Evolutionary conservation across 1,140 invertebrate species (phyloP).

Genomic region (Macrotrachela quadricornifera): DNA sequence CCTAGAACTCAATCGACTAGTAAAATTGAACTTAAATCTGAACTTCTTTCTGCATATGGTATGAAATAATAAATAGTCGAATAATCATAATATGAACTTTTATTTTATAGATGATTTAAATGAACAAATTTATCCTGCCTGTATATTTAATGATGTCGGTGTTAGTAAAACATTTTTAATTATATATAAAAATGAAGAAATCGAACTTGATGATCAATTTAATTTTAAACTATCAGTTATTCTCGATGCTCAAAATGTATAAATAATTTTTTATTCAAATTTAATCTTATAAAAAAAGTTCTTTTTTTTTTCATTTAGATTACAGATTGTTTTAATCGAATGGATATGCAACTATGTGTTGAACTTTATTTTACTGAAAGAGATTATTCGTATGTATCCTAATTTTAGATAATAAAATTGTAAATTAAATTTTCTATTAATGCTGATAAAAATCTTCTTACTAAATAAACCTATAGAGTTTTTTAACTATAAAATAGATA

Average conservation of each 20-base stretch:
- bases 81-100: no score
- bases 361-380: constrained; percentile 83
- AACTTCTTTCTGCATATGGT: no score
- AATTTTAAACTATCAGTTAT: constrained; percentile 69
- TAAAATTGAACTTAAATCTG: no score
- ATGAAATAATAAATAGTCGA: no score
- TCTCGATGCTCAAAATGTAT: constrained; percentile 34
- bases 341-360: constrained; percentile 61
- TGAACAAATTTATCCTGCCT: constrained; percentile 34
- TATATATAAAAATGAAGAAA: constrained; percentile 80
- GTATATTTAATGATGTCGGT: constrained; percentile 53
- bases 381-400: constrained; percentile 18
- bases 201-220: constrained; percentile 62
- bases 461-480: no score
- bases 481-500: no score
- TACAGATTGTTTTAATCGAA: constrained; percentile 57
- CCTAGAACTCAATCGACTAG: no score
- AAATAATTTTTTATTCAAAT: neutral
- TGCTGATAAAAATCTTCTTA: no score
- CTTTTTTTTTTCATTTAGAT: constrained; percentile 30
- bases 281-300: neutral
- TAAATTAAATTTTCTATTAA: no score
- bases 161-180: constrained; percentile 80
- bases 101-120: no score
- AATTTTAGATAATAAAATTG: no score